These are phyloP conservation scores for Cettia cetti DNA, from an alignment of 2,113 vertebrate species.

Conservation along the genomic window DNA sequence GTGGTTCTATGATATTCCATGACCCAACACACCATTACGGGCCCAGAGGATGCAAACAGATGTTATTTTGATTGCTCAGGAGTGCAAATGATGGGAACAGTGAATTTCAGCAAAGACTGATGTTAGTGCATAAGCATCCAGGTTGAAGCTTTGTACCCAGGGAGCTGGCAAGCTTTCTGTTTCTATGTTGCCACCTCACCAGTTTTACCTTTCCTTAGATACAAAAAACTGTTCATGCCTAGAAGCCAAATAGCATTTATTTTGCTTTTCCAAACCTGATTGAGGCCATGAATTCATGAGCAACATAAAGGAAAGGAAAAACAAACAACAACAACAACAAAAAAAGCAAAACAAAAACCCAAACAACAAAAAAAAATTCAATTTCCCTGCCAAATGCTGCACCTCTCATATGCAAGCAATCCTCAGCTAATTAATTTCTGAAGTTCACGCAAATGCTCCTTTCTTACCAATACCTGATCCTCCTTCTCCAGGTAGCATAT, in stretches of 20 bases:
- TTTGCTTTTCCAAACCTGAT: not conserved
- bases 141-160: not conserved
- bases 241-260: not conserved
- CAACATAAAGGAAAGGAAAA: not conserved
- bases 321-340: no score
- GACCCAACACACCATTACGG: not conserved
- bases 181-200: not conserved
- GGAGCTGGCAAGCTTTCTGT: not conserved
- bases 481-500: not conserved
- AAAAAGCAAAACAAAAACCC: not conserved
- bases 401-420: not conserved
- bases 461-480: not conserved
- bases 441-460: not conserved
- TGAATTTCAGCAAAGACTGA: not conserved
- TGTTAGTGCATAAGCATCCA: not conserved
- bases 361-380: not conserved
- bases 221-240: not conserved
- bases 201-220: not conserved
- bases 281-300: not conserved
- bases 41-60: not conserved
- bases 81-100: not conserved
- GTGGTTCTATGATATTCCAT: not conserved
- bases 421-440: not conserved
- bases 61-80: not conserved
- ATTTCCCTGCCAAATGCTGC: not conserved